Base-by-base conservation (phyloP, 1,140 invertebrate species). In the Scaptomyza graminum region DNA sequence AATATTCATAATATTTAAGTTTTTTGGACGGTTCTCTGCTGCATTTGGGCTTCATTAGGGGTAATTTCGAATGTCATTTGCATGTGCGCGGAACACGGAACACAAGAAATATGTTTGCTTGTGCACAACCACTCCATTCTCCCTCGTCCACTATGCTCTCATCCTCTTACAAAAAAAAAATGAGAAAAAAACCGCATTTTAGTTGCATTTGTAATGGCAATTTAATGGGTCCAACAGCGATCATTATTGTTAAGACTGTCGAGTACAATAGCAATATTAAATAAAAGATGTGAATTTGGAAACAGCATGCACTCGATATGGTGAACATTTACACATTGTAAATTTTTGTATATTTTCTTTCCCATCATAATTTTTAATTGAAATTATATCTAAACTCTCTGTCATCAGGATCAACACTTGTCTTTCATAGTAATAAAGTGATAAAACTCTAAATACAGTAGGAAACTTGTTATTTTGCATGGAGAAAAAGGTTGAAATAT, bases 1-100 rank as follows among this genome's bases (percentile, higher is more conserved):
- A 55, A 59, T 72, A 68, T 74, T 74, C 70, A 74, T 74, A 74
- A 69, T 62, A 59, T 57, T 74, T 50, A 60, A 69, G 51, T 74
- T 67, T 55, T 34, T 34, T 9, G 31, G 15, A 31, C 22, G 15
- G n/a, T 56, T 63, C 28, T 5, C 28, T 25, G 49, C 56, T 52
- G 66, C 63, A 63, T 64, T 72, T 55, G 52, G 51, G 46, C 61
- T 79, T 83, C 79, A 82, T 82, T 83, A 79, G 71, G 62, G 63
- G 62, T 54, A 71, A 79, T 82, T 80, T 81, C 16, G 51, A 46
- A 28, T 61, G 78, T 73, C 78, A 54, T 64, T 74, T 74, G 65
- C 65, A 69, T 74, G 28, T 31, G 28, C 28, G 65, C 70, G 44
- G 39, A 5, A 6, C 37, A 22, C 18, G 1, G 18, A 22, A 22